Conservation (phyloP, 2,888 invertebrate species). For the Copidosoma aretas region DNA sequence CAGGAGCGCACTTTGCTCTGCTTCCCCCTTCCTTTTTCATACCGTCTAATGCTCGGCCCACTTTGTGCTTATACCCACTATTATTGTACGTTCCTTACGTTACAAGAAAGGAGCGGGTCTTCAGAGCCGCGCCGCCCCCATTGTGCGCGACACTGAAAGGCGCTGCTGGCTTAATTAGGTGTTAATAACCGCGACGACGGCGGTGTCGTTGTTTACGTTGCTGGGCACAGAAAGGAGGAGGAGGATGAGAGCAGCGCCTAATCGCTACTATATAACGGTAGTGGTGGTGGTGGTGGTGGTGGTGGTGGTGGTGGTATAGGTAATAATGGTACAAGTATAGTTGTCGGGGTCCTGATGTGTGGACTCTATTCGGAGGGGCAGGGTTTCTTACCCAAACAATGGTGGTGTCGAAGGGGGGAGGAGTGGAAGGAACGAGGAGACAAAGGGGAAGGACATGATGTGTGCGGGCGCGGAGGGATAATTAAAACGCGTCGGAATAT, state of each 20-base stretch:
- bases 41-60: too few relatives aligned
- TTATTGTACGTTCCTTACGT: background rate
- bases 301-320: too few relatives aligned
- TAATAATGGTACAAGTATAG: too few relatives aligned
- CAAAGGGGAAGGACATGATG: slow-evolving; percentile 34
- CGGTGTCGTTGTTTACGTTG: background rate
- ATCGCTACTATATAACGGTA: too few relatives aligned
- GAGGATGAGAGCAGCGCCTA: background rate
- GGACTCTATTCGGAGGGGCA: too few relatives aligned
- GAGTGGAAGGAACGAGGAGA: slow-evolving; percentile 15
- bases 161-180: slow-evolving; percentile 35
- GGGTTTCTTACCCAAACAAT: too few relatives aligned
- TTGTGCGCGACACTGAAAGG: background rate
- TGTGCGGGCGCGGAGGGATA: slow-evolving; percentile 43
- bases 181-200: slow-evolving; percentile 17
- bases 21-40: too few relatives aligned
- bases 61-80: too few relatives aligned
- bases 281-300: too few relatives aligned
- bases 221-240: slow-evolving; percentile 16
- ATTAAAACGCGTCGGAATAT: slow-evolving; percentile 58
- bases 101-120: background rate
- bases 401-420: too few relatives aligned
- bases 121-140: background rate
- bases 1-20: too few relatives aligned
- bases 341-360: too few relatives aligned